Evolutionary conservation across 2,113 vertebrate species (phyloP).

Genomic region (Tringa solitaria): DNA sequence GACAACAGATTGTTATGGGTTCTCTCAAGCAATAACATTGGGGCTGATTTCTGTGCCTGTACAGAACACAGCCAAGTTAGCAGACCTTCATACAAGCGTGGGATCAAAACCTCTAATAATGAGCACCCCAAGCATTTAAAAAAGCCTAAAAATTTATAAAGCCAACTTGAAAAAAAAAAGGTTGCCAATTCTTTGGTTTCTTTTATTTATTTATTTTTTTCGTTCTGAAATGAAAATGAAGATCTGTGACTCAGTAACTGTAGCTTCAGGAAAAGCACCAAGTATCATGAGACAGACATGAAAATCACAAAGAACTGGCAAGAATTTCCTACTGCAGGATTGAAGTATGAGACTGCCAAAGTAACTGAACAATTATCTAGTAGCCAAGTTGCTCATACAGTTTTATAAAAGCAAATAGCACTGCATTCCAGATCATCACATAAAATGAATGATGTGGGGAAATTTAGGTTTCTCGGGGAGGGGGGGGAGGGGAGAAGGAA

Average conservation of each 20-base stretch:
- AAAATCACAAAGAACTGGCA: slow-evolving; percentile 54
- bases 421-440: slow-evolving; percentile 26
- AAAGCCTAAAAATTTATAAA: not conserved
- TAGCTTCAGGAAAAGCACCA: slow-evolving; percentile 10
- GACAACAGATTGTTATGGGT: too few relatives aligned
- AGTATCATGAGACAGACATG: not conserved
- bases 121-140: not conserved
- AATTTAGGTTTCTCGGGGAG: too few relatives aligned
- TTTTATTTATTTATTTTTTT: not conserved
- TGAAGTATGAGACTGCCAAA: slow-evolving; percentile 38
- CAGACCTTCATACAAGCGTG: not conserved
- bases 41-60: not conserved
- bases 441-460: not conserved
- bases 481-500: too few relatives aligned
- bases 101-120: not conserved
- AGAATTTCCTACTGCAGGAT: not conserved
- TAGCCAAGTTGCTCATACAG: slow-evolving; percentile 43
- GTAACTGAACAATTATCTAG: slow-evolving; percentile 10
- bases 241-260: not conserved
- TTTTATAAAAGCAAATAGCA: slow-evolving; percentile 19
- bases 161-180: not conserved
- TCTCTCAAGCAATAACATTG: too few relatives aligned
- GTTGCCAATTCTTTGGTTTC: not conserved
- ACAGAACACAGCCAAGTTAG: not conserved
- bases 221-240: not conserved